phyloP scores from a whole-genome alignment of 2,888 invertebrate species.

The Ctena decussata region DNA sequence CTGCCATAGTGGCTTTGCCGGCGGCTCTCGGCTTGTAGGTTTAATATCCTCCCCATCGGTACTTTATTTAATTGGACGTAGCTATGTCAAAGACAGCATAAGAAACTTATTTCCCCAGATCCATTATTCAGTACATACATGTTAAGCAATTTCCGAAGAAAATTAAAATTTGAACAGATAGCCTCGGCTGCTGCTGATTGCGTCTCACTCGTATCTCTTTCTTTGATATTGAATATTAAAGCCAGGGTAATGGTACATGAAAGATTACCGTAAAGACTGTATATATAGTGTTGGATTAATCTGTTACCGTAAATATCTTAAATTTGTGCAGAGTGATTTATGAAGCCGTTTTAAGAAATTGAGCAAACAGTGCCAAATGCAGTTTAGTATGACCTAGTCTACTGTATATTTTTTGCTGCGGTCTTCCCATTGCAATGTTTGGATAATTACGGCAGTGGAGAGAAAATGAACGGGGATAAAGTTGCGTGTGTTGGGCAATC shows the following conservation, averaged over 20 bases:
- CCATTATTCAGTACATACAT: constrained; percentile 11
- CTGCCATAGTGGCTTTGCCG: too few relatives aligned
- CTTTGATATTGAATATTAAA: constrained; percentile 17
- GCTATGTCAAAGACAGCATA: background rate
- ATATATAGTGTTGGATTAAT: too few relatives aligned
- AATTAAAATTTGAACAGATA: constrained; percentile 21
- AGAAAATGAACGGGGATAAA: background rate
- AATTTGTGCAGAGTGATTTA: too few relatives aligned
- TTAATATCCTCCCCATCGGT: background rate
- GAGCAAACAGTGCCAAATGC: too few relatives aligned
- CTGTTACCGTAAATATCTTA: too few relatives aligned
- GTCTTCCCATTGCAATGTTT: background rate
- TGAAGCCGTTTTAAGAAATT: too few relatives aligned
- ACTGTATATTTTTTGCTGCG: background rate
- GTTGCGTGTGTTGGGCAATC: background rate
- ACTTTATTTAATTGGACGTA: background rate
- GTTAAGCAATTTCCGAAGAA: constrained; percentile 9
- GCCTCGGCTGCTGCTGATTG: constrained; percentile 1
- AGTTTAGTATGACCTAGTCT: too few relatives aligned
- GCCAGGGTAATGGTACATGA: too few relatives aligned
- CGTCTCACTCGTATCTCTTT: background rate
- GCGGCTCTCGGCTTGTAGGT: too few relatives aligned
- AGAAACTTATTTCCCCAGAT: background rate
- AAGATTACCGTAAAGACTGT: too few relatives aligned
- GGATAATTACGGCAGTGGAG: background rate